phyloP scores from a whole-genome alignment of 2,888 invertebrate genomes.

The Ethmia dodecea region DNA sequence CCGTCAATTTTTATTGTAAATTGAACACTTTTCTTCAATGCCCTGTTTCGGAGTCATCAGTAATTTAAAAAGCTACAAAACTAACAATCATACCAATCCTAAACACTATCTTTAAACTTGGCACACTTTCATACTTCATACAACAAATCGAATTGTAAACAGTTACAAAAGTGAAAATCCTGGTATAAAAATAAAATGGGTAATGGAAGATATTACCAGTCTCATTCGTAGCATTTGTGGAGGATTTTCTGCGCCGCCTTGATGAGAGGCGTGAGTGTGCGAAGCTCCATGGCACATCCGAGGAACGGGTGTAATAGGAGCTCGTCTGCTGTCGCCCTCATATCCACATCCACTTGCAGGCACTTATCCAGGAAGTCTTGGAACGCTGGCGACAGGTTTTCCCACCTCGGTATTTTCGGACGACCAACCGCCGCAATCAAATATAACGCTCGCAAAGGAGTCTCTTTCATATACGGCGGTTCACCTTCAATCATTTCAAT shows the following conservation, averaged over 20 bases:
- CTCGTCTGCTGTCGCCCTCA: conserved; percentile 86
- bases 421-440: conserved; percentile 97
- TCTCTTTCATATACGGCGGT: conserved; percentile 97
- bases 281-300: conserved; percentile 86
- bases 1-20: no score
- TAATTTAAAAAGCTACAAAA: background rate
- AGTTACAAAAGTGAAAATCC: conserved; percentile 47
- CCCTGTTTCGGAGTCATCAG: background rate
- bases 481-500: conserved; percentile 96
- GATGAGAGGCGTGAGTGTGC: conserved; percentile 91
- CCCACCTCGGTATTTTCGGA: conserved; percentile 92
- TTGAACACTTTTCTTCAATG: background rate
- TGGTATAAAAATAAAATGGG: conserved; percentile 32
- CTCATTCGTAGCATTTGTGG: conserved; percentile 76
- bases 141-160: conserved; percentile 40
- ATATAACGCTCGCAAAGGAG: conserved; percentile 94
- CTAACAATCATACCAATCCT: conserved; percentile 1
- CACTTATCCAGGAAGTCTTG: conserved; percentile 93
- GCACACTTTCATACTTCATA: conserved; percentile 38
- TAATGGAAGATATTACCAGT: conserved; percentile 40
- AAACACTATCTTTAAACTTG: conserved; percentile 31
- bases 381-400: conserved; percentile 85
- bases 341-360: conserved; percentile 89
- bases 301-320: conserved; percentile 89
- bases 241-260: conserved; percentile 93